phyloP scores from a whole-genome alignment of 1,140 invertebrate genomes.

The Solen grandis region DNA sequence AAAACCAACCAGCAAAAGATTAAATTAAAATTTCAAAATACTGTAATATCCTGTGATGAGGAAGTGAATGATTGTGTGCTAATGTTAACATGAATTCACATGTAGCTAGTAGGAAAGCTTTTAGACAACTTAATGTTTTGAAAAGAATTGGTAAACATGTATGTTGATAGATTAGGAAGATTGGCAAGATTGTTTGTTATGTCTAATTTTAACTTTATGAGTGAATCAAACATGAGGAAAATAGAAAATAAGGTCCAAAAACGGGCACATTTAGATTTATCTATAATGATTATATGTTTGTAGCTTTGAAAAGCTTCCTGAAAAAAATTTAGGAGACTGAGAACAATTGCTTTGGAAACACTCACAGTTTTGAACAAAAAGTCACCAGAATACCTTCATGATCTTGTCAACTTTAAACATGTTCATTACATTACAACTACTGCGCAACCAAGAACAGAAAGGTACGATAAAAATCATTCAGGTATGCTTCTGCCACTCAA shows the following conservation, averaged over 20 bases:
- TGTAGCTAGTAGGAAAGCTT: no score
- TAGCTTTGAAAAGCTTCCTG: conserved; percentile 8
- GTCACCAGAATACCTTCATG: conserved; percentile 10
- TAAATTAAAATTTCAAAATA: no score
- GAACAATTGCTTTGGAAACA: no score
- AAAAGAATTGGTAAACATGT: conserved; percentile 21
- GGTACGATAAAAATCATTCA: conserved; percentile 30
- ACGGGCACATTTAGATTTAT: conserved; percentile 23
- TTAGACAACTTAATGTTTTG: conserved; percentile 31
- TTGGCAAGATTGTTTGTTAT: conserved; percentile 24
- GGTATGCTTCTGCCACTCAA: conserved; percentile 29
- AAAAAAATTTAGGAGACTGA: conserved; percentile 26
- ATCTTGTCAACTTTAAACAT: conserved; percentile 14
- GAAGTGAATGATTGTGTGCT: conserved; percentile 37
- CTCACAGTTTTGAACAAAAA: conserved; percentile 14
- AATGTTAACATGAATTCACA: conserved; percentile 39
- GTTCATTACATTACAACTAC: conserved; percentile 12
- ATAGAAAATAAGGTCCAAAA: conserved; percentile 41
- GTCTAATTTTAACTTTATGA: conserved; percentile 44
- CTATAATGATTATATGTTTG: conserved; percentile 10
- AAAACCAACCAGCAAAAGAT: conserved; percentile 32
- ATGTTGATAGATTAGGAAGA: conserved; percentile 23
- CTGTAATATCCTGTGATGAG: conserved; percentile 36
- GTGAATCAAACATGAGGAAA: conserved; percentile 23
- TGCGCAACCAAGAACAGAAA: conserved; percentile 32